A percentile compares a stretch with the other conserved stretches of the same genome.
Evolutionary conservation across 2,888 invertebrate species (phyloP).

Genomic region (Ischnura elegans): DNA sequence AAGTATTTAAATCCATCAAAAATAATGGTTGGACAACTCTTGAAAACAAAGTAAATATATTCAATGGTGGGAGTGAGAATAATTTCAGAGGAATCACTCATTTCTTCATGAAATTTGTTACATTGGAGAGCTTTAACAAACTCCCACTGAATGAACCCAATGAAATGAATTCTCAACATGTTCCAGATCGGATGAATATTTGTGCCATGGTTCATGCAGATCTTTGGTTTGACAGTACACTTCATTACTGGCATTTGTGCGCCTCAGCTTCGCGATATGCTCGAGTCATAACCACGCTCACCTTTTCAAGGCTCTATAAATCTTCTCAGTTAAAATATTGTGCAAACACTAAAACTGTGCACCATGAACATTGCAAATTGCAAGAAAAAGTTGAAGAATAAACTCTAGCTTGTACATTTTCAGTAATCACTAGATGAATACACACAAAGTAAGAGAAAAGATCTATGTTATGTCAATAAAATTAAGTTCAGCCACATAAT

Average conservation of each 20-base stretch:
- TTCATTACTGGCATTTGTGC: background rate
- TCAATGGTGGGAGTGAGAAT: too few relatives aligned
- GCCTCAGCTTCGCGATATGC: background rate
- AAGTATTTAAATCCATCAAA: too few relatives aligned
- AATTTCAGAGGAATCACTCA: too few relatives aligned
- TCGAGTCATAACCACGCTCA: conserved; percentile 1
- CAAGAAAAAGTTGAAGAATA: background rate
- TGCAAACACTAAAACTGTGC: conserved; percentile 53
- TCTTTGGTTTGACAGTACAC: conserved; percentile 49
- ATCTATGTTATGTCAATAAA: conserved; percentile 38
- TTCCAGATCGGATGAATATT: too few relatives aligned
- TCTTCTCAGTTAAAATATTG: conserved; percentile 1
- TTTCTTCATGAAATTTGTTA: too few relatives aligned
- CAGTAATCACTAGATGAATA: conserved; percentile 41
- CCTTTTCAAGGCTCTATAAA: background rate
- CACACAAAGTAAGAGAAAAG: conserved; percentile 30
- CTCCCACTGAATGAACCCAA: too few relatives aligned
- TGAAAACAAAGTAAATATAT: too few relatives aligned
- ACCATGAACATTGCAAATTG: background rate
- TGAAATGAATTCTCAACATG: too few relatives aligned
- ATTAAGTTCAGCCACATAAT: conserved; percentile 2
- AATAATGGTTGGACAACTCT: too few relatives aligned
- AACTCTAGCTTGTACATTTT: background rate
- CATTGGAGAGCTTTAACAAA: too few relatives aligned
- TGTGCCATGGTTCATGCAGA: conserved; percentile 21